Conservation (phyloP, 2,797 vertebrate species). For the Decapterus maruadsi region DNA sequence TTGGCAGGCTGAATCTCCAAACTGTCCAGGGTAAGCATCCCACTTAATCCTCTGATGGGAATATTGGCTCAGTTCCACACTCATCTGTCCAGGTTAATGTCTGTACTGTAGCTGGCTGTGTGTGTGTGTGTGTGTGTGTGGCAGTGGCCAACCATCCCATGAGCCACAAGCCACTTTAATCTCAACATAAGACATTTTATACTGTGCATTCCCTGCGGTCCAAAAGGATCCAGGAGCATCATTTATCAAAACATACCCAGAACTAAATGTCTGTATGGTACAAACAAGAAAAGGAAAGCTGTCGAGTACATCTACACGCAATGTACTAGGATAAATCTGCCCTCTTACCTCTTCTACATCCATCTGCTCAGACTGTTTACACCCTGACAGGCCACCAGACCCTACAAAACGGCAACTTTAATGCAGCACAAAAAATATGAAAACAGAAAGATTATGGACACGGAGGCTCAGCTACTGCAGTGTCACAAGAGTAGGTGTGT, state of each 20-base stretch:
- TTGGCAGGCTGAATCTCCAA: slow-evolving; percentile 47
- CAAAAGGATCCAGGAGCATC: slow-evolving; percentile 11
- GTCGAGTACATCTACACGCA: background rate
- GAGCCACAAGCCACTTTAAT: slow-evolving; percentile 33
- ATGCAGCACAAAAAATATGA: background rate
- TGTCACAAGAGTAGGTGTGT: background rate
- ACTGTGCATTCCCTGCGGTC: slow-evolving; percentile 2
- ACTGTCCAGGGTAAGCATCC: slow-evolving; percentile 50
- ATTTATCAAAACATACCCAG: background rate
- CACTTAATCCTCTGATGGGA: slow-evolving; percentile 70
- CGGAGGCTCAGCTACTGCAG: background rate
- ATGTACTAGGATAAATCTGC: slow-evolving; percentile 9
- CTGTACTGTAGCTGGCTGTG: slow-evolving; percentile 20
- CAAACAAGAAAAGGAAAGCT: background rate
- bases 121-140: slow-evolving; percentile 14
- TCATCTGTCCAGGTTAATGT: slow-evolving; percentile 42
- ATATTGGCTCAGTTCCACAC: slow-evolving; percentile 64
- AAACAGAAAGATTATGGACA: background rate
- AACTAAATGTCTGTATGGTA: background rate
- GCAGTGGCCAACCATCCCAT: slow-evolving; percentile 3
- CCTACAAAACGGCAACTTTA: background rate
- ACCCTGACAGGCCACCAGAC: background rate
- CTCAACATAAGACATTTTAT: slow-evolving; percentile 27
- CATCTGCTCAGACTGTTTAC: background rate
- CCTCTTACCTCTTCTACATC: slow-evolving; percentile 7